phyloP scores from a whole-genome alignment of 2,113 vertebrate species.

The Myrmecobius fasciatus region DNA sequence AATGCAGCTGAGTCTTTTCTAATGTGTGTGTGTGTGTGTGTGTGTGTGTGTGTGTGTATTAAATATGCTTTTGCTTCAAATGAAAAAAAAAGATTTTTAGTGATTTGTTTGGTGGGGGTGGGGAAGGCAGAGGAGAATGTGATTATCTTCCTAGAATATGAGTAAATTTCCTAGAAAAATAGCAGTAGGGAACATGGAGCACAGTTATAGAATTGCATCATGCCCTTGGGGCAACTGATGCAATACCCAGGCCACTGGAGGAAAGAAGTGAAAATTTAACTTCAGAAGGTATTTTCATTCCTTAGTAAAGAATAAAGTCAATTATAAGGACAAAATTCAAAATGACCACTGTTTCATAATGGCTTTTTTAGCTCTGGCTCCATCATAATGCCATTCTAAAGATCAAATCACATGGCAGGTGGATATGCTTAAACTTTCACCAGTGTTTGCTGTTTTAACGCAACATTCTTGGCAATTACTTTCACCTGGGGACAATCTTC shows the following conservation, averaged over 20 bases:
- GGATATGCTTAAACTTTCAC: neutral
- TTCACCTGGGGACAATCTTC: neutral
- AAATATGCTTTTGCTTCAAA: conserved; percentile 34
- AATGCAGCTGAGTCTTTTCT: conserved; percentile 29
- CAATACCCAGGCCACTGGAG: conserved; percentile 59
- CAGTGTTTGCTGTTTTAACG: neutral
- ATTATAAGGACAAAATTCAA: neutral
- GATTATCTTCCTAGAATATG: conserved; percentile 74
- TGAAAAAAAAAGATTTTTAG: conserved; percentile 41
- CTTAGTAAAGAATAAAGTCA: neutral
- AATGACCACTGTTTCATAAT: conserved; percentile 5
- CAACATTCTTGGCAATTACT: neutral
- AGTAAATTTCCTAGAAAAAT: conserved; percentile 76
- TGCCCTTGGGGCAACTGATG: conserved; percentile 58
- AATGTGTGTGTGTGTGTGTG: conserved; percentile 21
- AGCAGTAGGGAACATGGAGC: conserved; percentile 70
- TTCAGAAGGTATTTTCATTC: conserved; percentile 36
- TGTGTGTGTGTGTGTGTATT: too few relatives aligned
- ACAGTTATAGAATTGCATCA: conserved; percentile 67
- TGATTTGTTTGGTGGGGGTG: conserved; percentile 25
- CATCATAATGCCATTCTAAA: neutral
- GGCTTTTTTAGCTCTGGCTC: neutral
- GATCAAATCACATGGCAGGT: neutral
- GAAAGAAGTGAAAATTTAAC: conserved; percentile 58
- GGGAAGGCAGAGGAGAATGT: conserved; percentile 43